Evolutionary conservation across 2,113 vertebrate genomes (phyloP).

Genomic region (Ascaphus truei): DNA sequence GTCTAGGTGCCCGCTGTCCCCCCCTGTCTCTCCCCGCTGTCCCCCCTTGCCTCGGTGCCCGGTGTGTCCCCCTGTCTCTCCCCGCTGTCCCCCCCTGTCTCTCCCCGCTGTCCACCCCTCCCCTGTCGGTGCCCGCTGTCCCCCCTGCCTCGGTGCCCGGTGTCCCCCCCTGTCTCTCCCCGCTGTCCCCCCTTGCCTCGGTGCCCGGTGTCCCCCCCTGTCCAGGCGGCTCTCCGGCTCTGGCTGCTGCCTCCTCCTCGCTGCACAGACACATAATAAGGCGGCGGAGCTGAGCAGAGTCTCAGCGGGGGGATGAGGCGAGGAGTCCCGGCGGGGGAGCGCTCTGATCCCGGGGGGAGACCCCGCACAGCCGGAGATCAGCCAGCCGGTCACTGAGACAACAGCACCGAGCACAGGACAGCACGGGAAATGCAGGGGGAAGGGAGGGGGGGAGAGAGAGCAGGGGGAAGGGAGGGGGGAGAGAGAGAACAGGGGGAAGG

Average conservation of each 20-base stretch:
- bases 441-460: conserved; percentile 50
- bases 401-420: conserved; percentile 94
- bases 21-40: neutral
- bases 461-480: neutral
- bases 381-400: conserved; percentile 80
- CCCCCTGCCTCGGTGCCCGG: neutral
- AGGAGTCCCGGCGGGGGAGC: conserved; percentile 99
- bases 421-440: conserved; percentile 76
- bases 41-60: neutral
- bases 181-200: conserved; percentile 19
- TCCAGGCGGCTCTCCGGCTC: conserved; percentile 86
- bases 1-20: conserved; percentile 27
- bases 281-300: conserved; percentile 99
- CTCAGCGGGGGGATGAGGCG: conserved; percentile 99
- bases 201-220: conserved; percentile 37
- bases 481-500: conserved; percentile 11
- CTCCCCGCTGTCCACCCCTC: neutral
- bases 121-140: no score
- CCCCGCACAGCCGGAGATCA: conserved; percentile 95
- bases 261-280: conserved; percentile 99
- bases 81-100: conserved; percentile 16
- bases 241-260: conserved; percentile 97
- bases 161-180: conserved; percentile 10
- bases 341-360: conserved; percentile 99
- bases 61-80: neutral